phyloP scores from a whole-genome alignment of 2,888 invertebrate genomes.

The Spatulosminthurus flaviceps region DNA sequence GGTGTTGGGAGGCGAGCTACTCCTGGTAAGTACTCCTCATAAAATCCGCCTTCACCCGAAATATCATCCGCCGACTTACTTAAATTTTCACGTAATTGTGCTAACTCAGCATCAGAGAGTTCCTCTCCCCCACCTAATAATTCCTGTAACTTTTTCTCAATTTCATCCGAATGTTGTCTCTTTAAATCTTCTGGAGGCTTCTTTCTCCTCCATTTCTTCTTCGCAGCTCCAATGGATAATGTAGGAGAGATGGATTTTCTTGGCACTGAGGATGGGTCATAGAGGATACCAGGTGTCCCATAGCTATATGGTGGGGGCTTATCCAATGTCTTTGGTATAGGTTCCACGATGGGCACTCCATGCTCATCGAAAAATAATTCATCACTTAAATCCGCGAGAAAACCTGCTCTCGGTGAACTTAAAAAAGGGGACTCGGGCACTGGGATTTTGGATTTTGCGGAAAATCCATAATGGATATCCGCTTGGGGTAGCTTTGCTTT shows the following conservation, averaged over 20 bases:
- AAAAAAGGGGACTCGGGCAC: slow-evolving; percentile 62
- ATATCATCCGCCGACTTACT: slow-evolving; percentile 36
- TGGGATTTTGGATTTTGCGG: slow-evolving; percentile 62
- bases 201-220: slow-evolving; percentile 37
- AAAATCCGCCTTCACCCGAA: neutral
- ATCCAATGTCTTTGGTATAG: slow-evolving; percentile 47
- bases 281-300: slow-evolving; percentile 58
- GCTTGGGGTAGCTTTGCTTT: slow-evolving; percentile 37
- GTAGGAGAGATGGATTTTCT: slow-evolving; percentile 46
- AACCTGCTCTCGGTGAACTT: slow-evolving; percentile 52
- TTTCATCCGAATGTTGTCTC: slow-evolving; percentile 51
- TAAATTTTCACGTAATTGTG: slow-evolving; percentile 33
- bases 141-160: slow-evolving; percentile 59
- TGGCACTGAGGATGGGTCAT: slow-evolving; percentile 38
- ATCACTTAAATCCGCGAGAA: slow-evolving; percentile 61
- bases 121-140: slow-evolving; percentile 55
- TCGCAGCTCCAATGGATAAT: neutral
- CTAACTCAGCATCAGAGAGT: slow-evolving; percentile 41
- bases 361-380: slow-evolving; percentile 62
- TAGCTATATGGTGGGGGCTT: slow-evolving; percentile 60
- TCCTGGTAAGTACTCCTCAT: slow-evolving; percentile 35
- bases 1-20: slow-evolving; percentile 34
- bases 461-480: slow-evolving; percentile 42
- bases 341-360: slow-evolving; percentile 52
- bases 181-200: slow-evolving; percentile 35